Percentiles rank a stretch among this genome's conserved stretches.
Conservation (phyloP, 2,797 vertebrate genomes). For the Tenualosa thibaudeaui region DNA sequence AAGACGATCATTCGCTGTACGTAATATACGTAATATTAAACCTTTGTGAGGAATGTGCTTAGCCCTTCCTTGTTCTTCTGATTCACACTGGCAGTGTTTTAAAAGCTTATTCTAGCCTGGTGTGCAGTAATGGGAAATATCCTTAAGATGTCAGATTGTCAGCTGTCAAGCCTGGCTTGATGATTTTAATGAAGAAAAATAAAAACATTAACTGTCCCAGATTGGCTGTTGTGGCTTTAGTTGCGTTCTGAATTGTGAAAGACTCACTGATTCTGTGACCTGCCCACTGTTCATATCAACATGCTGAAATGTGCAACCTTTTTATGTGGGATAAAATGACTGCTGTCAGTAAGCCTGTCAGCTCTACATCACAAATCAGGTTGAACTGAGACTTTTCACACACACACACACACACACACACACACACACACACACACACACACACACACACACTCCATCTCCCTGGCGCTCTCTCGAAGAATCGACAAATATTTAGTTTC, state of each 20-base stretch:
- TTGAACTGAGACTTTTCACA: neutral
- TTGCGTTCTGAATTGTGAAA: neutral
- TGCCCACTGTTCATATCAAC: neutral
- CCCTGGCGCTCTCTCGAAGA: neutral
- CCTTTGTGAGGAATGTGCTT: neutral
- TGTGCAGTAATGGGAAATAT: neutral
- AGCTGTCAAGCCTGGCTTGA: neutral
- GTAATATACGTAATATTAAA: neutral
- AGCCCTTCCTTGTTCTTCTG: neutral
- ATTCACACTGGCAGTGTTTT: neutral
- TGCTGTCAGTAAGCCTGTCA: conserved; percentile 10
- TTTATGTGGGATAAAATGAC: neutral
- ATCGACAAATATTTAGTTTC: conserved; percentile 16
- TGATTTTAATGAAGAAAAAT: neutral
- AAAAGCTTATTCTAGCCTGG: neutral
- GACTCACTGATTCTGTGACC: neutral
- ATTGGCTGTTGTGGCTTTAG: neutral
- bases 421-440: neutral
- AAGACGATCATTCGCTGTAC: too few relatives aligned
- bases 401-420: neutral
- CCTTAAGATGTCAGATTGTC: neutral
- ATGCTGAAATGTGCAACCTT: neutral
- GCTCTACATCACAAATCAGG: neutral
- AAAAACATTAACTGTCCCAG: neutral
- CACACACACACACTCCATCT: neutral